phyloP scores from a whole-genome alignment of 1,140 invertebrate species.

The Drosophila kanapiae region DNA sequence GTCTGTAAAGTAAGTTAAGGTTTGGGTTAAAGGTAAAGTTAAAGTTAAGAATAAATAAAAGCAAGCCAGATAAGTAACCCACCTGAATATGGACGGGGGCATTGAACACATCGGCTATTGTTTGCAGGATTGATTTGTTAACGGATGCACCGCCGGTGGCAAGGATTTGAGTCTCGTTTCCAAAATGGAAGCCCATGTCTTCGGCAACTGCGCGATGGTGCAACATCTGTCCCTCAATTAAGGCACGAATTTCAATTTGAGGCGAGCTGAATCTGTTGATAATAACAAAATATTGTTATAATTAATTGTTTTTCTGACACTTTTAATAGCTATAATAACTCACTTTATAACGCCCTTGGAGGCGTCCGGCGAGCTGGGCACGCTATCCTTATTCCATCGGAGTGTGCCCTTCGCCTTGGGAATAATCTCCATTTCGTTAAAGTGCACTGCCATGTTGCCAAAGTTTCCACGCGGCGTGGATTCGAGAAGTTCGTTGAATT shows the following conservation, averaged over 20 bases:
- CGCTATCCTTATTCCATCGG: conserved; percentile 70
- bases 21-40: not conserved
- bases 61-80: conserved; percentile 20
- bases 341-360: conserved; percentile 72
- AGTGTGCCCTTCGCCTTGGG: conserved; percentile 86
- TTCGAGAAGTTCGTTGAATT: conserved; percentile 93
- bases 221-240: conserved; percentile 96
- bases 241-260: conserved; percentile 94
- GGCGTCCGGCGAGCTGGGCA: conserved; percentile 52
- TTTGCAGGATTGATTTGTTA: conserved; percentile 94
- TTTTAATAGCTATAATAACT: conserved; percentile 5
- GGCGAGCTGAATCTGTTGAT: conserved; percentile 82
- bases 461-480: conserved; percentile 96
- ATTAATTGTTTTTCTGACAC: too few species aligned
- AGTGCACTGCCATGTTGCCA: conserved; percentile 96
- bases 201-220: conserved; percentile 93
- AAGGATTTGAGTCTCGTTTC: conserved; percentile 87
- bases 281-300: not conserved
- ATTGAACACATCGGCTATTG: conserved; percentile 96
- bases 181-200: conserved; percentile 91
- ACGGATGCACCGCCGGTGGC: conserved; percentile 96
- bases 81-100: conserved; percentile 94
- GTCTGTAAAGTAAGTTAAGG: conserved; percentile 86
- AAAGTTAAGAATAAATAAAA: too few species aligned
- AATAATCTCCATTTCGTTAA: conserved; percentile 93